A percentile compares a stretch with the other conserved stretches of the same genome.
Conservation (phyloP, 2,797 vertebrate species). For the Balearica regulorum region DNA sequence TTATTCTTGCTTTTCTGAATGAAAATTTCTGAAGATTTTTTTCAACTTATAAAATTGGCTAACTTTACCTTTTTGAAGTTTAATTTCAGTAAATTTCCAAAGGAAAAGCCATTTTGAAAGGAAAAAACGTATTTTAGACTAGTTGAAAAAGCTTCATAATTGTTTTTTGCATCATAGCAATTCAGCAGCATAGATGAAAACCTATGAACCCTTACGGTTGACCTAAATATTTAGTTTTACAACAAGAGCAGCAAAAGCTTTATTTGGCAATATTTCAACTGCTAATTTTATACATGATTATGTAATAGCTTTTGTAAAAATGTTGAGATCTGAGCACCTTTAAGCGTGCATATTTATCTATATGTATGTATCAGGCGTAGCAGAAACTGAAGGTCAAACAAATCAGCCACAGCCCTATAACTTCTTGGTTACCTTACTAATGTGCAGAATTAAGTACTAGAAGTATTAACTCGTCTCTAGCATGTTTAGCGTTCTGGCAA, state of each 20-base stretch:
- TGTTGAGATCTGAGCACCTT: neutral
- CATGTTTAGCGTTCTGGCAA: neutral
- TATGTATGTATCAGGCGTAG: neutral
- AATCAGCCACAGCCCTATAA: neutral
- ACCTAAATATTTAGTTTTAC: neutral
- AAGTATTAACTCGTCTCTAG: neutral
- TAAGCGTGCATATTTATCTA: accelerated
- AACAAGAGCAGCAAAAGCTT: neutral
- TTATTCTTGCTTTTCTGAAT: neutral
- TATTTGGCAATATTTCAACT: neutral
- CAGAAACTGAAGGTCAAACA: neutral
- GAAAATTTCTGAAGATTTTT: neutral
- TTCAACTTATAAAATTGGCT: neutral
- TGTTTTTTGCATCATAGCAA: neutral
- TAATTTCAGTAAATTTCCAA: neutral
- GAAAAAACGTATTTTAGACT: neutral
- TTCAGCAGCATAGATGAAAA: neutral
- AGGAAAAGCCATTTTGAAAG: neutral
- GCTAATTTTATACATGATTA: neutral
- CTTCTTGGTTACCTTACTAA: neutral
- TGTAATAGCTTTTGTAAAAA: neutral
- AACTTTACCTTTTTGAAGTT: neutral
- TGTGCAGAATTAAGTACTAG: neutral
- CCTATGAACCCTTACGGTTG: neutral
- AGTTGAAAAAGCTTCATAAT: neutral